Base-by-base conservation (phyloP, 2,113 vertebrate genomes). In the Amazona guildingii region DNA sequence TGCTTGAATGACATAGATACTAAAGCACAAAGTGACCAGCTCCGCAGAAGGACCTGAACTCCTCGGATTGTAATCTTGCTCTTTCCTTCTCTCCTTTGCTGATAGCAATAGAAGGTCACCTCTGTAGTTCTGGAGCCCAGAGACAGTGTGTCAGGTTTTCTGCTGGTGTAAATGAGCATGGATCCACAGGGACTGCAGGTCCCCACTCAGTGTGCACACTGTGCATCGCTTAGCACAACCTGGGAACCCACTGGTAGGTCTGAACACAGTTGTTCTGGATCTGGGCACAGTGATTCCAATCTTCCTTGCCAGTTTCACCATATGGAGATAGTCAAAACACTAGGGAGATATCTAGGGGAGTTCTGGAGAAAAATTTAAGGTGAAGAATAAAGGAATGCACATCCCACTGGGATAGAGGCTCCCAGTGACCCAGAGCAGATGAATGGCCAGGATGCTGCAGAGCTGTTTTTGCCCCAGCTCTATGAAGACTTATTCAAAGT, bases 231-330 rank as follows among this genome's bases (percentile, higher is more conserved):
- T 78, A 31, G 14, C 23, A 23, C 21, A 51, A 77, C 19, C 49
- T 3, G 6, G 68, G 76, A 67, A 77, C 46, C 48, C 63, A 72
- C 1, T 0, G 1, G 27, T 15, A 37, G 35, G 21, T 51, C 70
- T 0, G 0, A 82, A 61, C 29, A n/a, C 0, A 0, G 15, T 13
- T 77, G 54, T 57, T 33, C 27, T 80, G 18, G 4, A 21, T 52
- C 24, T 21, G 31, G 55, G 46, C 31, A 87, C 62, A 73, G 73
- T 20, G 18, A 85, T 44, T 52, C 37, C 44, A 77, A 10, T 25
- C 28, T 86, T 83, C 49, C 20, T 48, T 77, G 20, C 17, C 31
- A 7, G 25, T 59, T 78, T 82, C 3, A 4, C 33, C 2, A 0
- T 51, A 68, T 0, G 61, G 10, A 33, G 35, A 21, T 14, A 31